phyloP scores from a whole-genome alignment of 2,797 vertebrate species.

The Lerista edwardsae region DNA sequence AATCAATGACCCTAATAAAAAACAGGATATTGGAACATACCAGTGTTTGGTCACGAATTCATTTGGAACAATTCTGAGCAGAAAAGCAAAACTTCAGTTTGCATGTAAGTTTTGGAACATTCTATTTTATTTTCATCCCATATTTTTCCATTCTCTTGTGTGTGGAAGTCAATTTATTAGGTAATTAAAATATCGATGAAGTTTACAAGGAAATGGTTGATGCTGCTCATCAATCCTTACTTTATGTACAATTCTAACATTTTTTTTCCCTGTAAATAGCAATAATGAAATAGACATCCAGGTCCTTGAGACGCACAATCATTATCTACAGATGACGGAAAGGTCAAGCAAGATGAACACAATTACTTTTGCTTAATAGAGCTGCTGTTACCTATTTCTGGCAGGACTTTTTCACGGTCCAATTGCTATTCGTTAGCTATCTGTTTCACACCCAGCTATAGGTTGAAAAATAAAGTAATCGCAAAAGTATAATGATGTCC shows the following conservation, averaged over 20 bases:
- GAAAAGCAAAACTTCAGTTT: conserved; percentile 76
- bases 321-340: conserved; percentile 40
- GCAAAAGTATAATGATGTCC: conserved; percentile 45
- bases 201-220: conserved; percentile 42
- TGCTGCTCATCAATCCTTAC: conserved; percentile 20
- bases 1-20: conserved; percentile 74
- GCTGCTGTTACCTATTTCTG: not conserved
- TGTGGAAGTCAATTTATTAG: conserved; percentile 42
- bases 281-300: conserved; percentile 39
- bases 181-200: conserved; percentile 39
- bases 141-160: conserved; percentile 56
- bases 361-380: conserved; percentile 52
- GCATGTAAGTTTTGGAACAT: conserved; percentile 76
- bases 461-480: conserved; percentile 19
- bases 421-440: conserved; percentile 12
- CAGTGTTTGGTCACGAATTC: conserved; percentile 81
- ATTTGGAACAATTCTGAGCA: conserved; percentile 78
- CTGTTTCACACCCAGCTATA: conserved; percentile 1
- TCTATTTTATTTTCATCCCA: conserved; percentile 45
- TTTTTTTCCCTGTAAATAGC: conserved; percentile 42
- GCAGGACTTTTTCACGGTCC: not conserved
- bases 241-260: not conserved
- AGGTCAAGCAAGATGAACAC: conserved; percentile 51
- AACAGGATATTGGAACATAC: conserved; percentile 75
- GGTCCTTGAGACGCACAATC: conserved; percentile 27